Evolutionary conservation across 2,888 invertebrate species (phyloP).

Genomic region (Lepeophtheirus nordmannii): DNA sequence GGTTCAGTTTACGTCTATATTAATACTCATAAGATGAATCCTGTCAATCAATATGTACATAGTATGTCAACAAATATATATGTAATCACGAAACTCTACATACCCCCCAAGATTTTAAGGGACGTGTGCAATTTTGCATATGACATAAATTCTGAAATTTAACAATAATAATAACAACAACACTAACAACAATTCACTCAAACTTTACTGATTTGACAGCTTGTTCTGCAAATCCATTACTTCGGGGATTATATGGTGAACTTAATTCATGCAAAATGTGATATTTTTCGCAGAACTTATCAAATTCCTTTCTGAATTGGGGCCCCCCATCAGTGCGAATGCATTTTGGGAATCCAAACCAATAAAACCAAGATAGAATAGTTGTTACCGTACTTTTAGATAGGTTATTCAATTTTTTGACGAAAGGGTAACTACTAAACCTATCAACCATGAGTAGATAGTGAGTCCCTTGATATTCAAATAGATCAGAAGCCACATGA

Average conservation of each 20-base stretch:
- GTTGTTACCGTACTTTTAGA: background rate
- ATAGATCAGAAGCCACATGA: background rate
- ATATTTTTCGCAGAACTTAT: background rate
- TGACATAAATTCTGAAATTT: no score
- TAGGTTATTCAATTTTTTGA: background rate
- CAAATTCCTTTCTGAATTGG: background rate
- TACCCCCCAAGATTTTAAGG: no score
- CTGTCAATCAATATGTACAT: no score
- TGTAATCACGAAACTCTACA: no score
- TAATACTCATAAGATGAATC: no score
- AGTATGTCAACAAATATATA: no score
- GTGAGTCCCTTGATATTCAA: background rate
- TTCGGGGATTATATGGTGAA: background rate
- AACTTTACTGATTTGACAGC: background rate
- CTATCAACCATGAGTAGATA: slow-evolving; percentile 4
- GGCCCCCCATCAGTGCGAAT: background rate
- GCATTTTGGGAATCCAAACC: background rate
- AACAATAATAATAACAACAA: no score
- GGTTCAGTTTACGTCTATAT: no score
- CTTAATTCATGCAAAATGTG: background rate
- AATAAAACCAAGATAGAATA: background rate
- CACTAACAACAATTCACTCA: no score
- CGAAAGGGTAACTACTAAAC: background rate
- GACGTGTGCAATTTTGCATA: no score
- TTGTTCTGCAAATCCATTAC: background rate